phyloP scores from a whole-genome alignment of 2,113 vertebrate genomes.

The Hassar affinis region DNA sequence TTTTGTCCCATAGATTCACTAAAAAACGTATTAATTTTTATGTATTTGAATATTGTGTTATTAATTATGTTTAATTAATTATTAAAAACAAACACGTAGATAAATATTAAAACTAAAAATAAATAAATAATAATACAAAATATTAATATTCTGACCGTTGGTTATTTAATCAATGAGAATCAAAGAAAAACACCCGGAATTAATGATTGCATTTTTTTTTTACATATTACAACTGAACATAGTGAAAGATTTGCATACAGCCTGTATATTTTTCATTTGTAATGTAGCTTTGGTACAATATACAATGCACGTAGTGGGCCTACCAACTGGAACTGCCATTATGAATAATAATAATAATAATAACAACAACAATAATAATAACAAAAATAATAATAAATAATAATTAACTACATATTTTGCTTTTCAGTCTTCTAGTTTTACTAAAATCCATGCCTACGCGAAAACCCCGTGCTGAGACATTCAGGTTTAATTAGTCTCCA shows the following conservation, averaged over 20 bases:
- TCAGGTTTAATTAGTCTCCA: not conserved
- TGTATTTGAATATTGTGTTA: too few relatives aligned
- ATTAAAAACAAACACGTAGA: too few relatives aligned
- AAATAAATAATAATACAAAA: too few relatives aligned
- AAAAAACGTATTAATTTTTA: not conserved
- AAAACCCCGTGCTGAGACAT: not conserved
- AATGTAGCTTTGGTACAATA: not conserved
- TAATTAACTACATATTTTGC: not conserved
- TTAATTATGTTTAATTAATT: too few relatives aligned
- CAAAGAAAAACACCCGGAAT: not conserved
- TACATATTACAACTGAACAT: not conserved
- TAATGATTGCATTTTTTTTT: not conserved
- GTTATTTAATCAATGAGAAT: not conserved
- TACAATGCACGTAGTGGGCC: not conserved
- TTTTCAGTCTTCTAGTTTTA: not conserved
- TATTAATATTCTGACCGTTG: not conserved
- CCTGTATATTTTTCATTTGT: not conserved
- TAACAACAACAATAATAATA: not conserved
- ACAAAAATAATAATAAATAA: slow-evolving; percentile 17
- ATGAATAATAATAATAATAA: not conserved
- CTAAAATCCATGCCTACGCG: not conserved
- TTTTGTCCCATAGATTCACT: not conserved
- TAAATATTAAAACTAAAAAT: too few relatives aligned
- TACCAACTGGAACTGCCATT: not conserved
- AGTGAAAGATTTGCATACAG: not conserved